Conservation (phyloP, 1,140 invertebrate genomes). For the Latrodectus geometricus region DNA sequence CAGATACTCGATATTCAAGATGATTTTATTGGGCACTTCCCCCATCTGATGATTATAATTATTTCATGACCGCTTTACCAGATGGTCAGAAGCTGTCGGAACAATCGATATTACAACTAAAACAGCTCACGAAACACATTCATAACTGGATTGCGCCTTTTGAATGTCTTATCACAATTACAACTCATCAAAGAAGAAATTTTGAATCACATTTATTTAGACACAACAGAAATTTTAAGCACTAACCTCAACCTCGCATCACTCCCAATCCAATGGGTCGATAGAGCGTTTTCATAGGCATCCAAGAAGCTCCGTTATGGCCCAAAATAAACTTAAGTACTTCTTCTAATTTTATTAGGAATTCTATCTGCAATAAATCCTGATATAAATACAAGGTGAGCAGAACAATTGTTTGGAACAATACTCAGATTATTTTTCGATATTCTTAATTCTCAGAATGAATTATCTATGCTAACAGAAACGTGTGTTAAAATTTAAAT, state of each 20-base stretch:
- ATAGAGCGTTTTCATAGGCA: constrained; percentile 68
- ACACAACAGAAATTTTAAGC: background rate
- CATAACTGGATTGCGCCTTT: background rate
- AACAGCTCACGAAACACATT: background rate
- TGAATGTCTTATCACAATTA: background rate
- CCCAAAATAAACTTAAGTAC: background rate
- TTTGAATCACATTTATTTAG: background rate
- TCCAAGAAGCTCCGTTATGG: constrained; percentile 65
- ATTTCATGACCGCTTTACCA: too few species aligned
- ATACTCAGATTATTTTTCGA: constrained; percentile 59
- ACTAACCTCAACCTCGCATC: constrained; percentile 7
- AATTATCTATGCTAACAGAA: background rate
- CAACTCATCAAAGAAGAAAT: background rate
- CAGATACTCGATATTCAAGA: too few species aligned
- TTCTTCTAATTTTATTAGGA: constrained; percentile 67
- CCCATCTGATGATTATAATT: too few species aligned
- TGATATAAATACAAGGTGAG: constrained; percentile 61
- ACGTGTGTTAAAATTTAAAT: background rate
- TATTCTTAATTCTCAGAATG: constrained; percentile 17
- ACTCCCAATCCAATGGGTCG: constrained; percentile 68
- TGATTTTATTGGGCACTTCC: too few species aligned
- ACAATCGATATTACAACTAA: too few species aligned
- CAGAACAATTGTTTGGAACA: constrained; percentile 63
- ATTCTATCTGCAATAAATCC: constrained; percentile 63
- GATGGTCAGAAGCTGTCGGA: too few species aligned